Percentiles rank a stretch among this genome's conserved stretches.
Evolutionary conservation across 2,113 vertebrate genomes (phyloP).

Genomic region (western clawed frog (Xenopus tropicalis)): DNA sequence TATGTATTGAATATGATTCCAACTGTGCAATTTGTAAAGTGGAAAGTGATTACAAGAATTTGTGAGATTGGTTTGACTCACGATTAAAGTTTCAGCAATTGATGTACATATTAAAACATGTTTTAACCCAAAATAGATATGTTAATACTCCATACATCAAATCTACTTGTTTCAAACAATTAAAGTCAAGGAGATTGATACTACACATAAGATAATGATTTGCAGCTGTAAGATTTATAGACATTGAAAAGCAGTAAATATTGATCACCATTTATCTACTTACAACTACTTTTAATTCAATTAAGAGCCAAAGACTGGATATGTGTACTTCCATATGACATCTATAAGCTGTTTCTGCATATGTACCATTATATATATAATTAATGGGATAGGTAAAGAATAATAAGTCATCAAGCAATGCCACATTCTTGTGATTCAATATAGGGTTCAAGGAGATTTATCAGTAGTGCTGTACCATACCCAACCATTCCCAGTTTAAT

Average conservation of each 20-base stretch:
- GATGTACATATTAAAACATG: conserved; percentile 2
- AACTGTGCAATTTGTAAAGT: conserved; percentile 29
- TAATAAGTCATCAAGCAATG: too few relatives aligned
- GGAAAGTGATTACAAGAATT: conserved; percentile 22
- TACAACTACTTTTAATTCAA: conserved; percentile 2
- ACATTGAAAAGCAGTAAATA: conserved; percentile 3
- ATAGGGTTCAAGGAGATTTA: too few relatives aligned
- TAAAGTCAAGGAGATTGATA: conserved; percentile 27
- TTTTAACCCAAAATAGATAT: background rate
- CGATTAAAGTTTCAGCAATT: conserved; percentile 6
- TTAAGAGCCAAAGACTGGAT: background rate
- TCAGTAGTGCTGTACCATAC: too few relatives aligned
- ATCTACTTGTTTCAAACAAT: background rate
- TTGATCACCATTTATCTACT: conserved; percentile 4
- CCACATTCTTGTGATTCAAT: too few relatives aligned
- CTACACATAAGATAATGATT: conserved; percentile 15
- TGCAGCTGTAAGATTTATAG: conserved; percentile 15
- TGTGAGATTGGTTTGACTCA: conserved; percentile 12
- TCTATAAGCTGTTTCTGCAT: background rate
- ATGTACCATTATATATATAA: background rate
- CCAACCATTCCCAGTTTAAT: too few relatives aligned
- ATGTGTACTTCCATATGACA: background rate
- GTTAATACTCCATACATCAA: too few relatives aligned
- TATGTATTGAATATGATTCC: conserved; percentile 24
- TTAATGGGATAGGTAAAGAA: too few relatives aligned